Base-by-base conservation (phyloP, 2,888 invertebrate species). In the Drosophila anceps region DNA sequence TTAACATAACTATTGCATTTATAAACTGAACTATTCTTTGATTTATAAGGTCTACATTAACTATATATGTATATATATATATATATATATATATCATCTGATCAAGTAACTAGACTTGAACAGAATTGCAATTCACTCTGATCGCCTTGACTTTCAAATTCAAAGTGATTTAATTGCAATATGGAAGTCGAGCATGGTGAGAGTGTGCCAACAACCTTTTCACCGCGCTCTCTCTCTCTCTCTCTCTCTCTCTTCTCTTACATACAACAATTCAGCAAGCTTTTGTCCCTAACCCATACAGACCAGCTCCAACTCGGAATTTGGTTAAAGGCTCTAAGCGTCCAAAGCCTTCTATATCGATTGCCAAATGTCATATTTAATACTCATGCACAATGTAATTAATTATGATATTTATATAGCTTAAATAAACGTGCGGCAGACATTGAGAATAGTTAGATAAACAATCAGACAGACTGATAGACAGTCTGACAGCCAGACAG, bases 381-480 rank as follows among this genome's bases (percentile, higher is more conserved):
- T 20, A n/a, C 10, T 31, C 44, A 44, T 12, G 8, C 15, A n/a
- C 33, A 44, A 44, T 46, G 27, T 31, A 31, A 35, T 37, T 37
- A 18, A 27, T 48, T 48, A 59, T 20, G 27, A 43, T 44, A 44
- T 35, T 55, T n/a, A 35, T 59, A 29, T 35, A 43, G 33, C 20
- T n/a, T 10, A 35, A 27, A 62, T 54, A 55, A 62, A 43, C 31
- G 31, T 10, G 41, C 15, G n/a, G 43, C 33, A 66, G 73, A 57
- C 61, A 67, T 67, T n/a, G 33, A 31, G 31, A 46, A 41, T 41
- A 53, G 39, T 39, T 59, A 48, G 72, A 39, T 41, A 65, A 72
- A 46, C 63, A 43, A 27, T n/a, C 58, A 13, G 24, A 8, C 27
- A 18, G 63, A 35, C 39, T n/a, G 33, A 61, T 43, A 27, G 44